A percentile compares a stretch with the other conserved stretches of the same genome.
phyloP scores from a whole-genome alignment of 2,797 vertebrate genomes.

The Luscinia megarhynchos region DNA sequence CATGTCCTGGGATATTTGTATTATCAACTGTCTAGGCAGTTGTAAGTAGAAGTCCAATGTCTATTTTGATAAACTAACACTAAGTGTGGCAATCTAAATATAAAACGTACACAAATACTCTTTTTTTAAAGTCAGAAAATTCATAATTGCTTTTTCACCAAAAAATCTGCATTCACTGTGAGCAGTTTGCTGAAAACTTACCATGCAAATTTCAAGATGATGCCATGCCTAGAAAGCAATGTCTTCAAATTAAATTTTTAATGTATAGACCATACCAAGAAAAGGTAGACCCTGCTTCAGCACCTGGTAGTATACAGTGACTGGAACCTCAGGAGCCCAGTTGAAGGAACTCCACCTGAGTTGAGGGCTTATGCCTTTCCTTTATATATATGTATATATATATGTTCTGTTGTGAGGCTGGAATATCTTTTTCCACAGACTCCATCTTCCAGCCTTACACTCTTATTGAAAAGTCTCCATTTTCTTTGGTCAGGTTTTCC shows the following conservation, averaged over 20 bases:
- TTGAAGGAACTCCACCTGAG: neutral
- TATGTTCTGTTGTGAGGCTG: neutral
- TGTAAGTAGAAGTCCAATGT: neutral
- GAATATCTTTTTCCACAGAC: neutral
- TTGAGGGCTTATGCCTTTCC: neutral
- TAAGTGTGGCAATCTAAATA: neutral
- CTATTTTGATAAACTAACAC: neutral
- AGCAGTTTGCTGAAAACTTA: neutral
- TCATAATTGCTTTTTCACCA: neutral
- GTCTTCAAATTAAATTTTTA: neutral
- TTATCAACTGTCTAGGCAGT: neutral
- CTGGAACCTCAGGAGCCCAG: neutral
- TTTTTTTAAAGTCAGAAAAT: neutral
- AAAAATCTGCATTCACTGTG: neutral
- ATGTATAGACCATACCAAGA: neutral
- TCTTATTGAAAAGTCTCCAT: neutral
- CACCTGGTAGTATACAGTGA: neutral
- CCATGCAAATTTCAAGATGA: neutral
- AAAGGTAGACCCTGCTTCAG: neutral
- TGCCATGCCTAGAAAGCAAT: neutral
- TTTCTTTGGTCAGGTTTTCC: slow-evolving; percentile 54
- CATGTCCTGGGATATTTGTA: accelerated
- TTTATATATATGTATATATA: neutral
- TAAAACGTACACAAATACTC: neutral
- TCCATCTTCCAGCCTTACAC: neutral